Percentiles rank a stretch among this genome's conserved stretches.
Evolutionary conservation across 2,888 invertebrate species (phyloP).

Genomic region (Synergus japonicus): DNA sequence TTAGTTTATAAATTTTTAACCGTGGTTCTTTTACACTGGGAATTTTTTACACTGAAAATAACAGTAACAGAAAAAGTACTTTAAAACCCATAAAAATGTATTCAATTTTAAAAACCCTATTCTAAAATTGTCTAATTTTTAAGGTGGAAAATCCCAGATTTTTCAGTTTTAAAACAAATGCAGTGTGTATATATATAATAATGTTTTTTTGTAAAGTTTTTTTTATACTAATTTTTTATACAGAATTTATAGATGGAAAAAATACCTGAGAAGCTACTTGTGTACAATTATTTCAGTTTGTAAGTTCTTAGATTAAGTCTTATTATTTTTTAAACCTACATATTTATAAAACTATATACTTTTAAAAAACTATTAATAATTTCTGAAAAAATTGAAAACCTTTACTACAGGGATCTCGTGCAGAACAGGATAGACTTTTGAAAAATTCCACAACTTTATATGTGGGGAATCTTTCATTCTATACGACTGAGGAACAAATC

Average conservation of each 20-base stretch:
- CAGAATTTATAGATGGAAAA: neutral
- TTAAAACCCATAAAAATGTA: too few relatives aligned
- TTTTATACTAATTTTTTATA: neutral
- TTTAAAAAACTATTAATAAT: neutral
- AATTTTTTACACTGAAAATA: too few relatives aligned
- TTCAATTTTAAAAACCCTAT: neutral
- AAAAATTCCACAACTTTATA: slow-evolving; percentile 91
- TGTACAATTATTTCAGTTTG: neutral
- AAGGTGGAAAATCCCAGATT: neutral
- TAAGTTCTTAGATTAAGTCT: neutral
- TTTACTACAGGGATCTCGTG: slow-evolving; percentile 87
- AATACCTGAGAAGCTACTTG: neutral
- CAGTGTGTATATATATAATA: neutral
- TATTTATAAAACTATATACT: neutral
- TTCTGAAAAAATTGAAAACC: neutral
- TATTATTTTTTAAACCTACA: neutral
- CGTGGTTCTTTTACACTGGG: too few relatives aligned
- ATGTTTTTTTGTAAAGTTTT: neutral
- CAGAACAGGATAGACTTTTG: slow-evolving; percentile 90
- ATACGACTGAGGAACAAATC: slow-evolving; percentile 98
- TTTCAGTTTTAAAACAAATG: neutral
- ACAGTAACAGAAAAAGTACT: too few relatives aligned
- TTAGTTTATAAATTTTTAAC: too few relatives aligned
- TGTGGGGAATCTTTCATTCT: slow-evolving; percentile 98
- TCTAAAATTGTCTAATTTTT: neutral